Conservation (phyloP, 2,113 vertebrate species). For the Tupaia chinensis region DNA sequence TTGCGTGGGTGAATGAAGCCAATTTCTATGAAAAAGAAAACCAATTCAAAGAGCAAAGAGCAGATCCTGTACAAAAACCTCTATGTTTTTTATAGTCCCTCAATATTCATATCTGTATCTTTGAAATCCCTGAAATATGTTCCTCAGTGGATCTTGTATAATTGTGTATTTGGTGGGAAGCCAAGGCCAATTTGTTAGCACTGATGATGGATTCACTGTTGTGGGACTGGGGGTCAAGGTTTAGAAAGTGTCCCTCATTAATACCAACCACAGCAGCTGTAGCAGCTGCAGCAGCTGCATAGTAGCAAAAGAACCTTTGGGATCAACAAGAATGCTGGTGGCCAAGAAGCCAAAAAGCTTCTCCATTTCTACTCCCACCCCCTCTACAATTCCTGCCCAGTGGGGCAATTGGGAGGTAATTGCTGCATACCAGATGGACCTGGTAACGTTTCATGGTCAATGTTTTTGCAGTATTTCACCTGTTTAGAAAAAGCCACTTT, state of each 20-base stretch:
- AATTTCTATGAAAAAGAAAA: slow-evolving; percentile 53
- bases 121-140: neutral
- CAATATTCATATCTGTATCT: neutral
- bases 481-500: neutral
- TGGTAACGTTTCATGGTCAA: neutral
- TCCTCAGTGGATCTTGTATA: neutral
- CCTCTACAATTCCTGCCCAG: neutral
- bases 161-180: neutral
- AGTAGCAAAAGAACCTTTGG: neutral
- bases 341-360: neutral
- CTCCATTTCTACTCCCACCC: neutral
- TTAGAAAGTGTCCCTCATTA: neutral
- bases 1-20: slow-evolving; percentile 25
- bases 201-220: neutral
- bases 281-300: neutral
- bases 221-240: neutral
- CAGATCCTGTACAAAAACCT: neutral
- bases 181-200: slow-evolving; percentile 5
- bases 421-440: neutral
- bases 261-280: neutral
- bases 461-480: neutral
- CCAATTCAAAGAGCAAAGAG: slow-evolving; percentile 46
- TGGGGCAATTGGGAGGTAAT: neutral
- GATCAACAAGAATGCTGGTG: neutral
- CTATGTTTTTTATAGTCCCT: slow-evolving; percentile 15